Evolutionary conservation across 2,797 vertebrate genomes (phyloP).

Genomic region (Neosalanx taihuensis): DNA sequence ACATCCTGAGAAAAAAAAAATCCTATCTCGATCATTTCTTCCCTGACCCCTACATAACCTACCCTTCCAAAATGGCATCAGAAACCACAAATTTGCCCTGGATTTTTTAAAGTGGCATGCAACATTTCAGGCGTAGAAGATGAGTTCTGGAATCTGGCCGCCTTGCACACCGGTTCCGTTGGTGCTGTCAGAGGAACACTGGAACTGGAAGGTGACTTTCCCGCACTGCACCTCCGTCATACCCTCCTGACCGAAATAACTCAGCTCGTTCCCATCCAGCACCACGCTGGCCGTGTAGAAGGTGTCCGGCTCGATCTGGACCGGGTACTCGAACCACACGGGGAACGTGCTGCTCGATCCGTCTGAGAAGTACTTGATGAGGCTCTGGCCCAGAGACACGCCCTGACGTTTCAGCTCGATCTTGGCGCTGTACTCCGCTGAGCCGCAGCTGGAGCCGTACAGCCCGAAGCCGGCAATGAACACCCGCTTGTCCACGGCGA

Average conservation of each 20-base stretch:
- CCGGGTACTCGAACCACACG: slow-evolving; percentile 93
- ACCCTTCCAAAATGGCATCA: slow-evolving; percentile 10
- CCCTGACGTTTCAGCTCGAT: slow-evolving; percentile 97
- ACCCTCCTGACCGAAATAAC: slow-evolving; percentile 97
- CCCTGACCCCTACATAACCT: neutral
- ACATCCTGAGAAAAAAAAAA: neutral
- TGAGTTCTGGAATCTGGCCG: slow-evolving; percentile 95
- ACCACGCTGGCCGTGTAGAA: slow-evolving; percentile 98
- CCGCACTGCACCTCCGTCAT: slow-evolving; percentile 98
- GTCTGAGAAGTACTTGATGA: slow-evolving; percentile 95
- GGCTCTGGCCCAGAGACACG: slow-evolving; percentile 82
- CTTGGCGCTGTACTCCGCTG: slow-evolving; percentile 93
- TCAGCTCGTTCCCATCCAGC: slow-evolving; percentile 94
- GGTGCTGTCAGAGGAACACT: slow-evolving; percentile 98
- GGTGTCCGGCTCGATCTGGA: slow-evolving; percentile 95
- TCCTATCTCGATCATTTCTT: neutral
- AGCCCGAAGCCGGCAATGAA: slow-evolving; percentile 96
- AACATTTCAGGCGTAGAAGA: slow-evolving; percentile 90
- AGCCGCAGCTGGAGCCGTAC: slow-evolving; percentile 96
- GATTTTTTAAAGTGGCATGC: neutral
- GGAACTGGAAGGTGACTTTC: slow-evolving; percentile 97
- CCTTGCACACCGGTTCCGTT: slow-evolving; percentile 97
- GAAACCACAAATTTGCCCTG: slow-evolving; percentile 10
- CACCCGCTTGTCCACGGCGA: slow-evolving; percentile 91
- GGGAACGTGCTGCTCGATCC: slow-evolving; percentile 96